Base-by-base conservation (phyloP, 1,140 invertebrate genomes). In the Bombus soroeensis region DNA sequence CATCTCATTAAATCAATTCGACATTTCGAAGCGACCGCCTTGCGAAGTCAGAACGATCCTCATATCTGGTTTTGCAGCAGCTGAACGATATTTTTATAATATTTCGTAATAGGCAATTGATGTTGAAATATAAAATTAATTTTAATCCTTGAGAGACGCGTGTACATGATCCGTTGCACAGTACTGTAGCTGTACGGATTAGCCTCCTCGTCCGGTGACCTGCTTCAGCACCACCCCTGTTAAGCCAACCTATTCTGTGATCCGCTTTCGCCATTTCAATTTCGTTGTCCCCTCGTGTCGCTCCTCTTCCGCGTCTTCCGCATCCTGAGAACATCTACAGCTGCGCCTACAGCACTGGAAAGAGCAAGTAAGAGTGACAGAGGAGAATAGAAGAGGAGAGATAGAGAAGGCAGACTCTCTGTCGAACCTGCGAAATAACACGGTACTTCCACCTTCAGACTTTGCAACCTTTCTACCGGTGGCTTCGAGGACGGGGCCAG, bases 181-280 rank as follows among this genome's bases (percentile, higher is more conserved):
- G 85, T 89, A 74, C 78, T 87, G 86, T 81, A 88, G 66, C 81
- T 53, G 70, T 87, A 85, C 89, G 92, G 92, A 93, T 93, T 93
- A 93, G 89, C 86, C 62, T 89, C 92, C 89, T 91, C 91, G 82
- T 88, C 86, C 84, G 83, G 74, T 88, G 91, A 91, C 91, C 91
- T 91, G 92, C 88, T 88, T 86, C 91, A 79, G 57, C 57, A 39
- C 84, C 92, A 76, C 84, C 80, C 87, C 81, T 53, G 88, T 87
- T 89, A 93, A 93, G 92, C 91, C 93, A 93, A 87, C 90, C 93
- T 93, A 93, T 93, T 93, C 93, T 86, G 90, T 93, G 93, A 94
- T 93, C 93, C 93, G 93, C 93, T 94, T 94, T 94, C 92, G 92
- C 93, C 93, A 94, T 94, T 94, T 94, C 93, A 94, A 94, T 94